Percentiles rank a stretch among this genome's conserved stretches.
These are phyloP conservation scores for Phymastichus coffea DNA, from an alignment of 1,140 invertebrate species.

Conservation along the genomic window DNA sequence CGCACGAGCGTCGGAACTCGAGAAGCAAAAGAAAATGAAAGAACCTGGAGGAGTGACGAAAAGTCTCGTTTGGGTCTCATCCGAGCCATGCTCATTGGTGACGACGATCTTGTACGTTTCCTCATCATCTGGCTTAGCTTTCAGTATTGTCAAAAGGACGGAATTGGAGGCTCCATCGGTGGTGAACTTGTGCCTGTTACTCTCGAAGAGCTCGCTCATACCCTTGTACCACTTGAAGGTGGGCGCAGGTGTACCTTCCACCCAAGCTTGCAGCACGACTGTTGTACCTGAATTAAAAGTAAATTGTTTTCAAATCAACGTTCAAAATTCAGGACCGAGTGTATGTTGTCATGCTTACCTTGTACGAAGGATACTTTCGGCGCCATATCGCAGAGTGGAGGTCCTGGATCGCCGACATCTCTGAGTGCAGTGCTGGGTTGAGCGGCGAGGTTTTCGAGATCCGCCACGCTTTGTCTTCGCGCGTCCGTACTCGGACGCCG, in stretches of 20 bases:
- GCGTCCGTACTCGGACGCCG: constrained; percentile 83
- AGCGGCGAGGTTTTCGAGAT: constrained; percentile 85
- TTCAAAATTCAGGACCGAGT: too few relatives aligned
- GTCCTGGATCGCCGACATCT: constrained; percentile 73
- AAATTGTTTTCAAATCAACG: too few relatives aligned
- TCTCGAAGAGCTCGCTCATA: constrained; percentile 84
- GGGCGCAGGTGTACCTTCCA: constrained; percentile 90
- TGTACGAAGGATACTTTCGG: too few relatives aligned
- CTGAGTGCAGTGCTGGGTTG: constrained; percentile 86
- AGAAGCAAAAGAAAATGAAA: too few relatives aligned
- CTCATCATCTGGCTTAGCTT: constrained; percentile 96
- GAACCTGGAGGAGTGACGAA: too few relatives aligned
- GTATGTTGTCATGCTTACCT: too few relatives aligned
- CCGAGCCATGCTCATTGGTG: constrained; percentile 90
- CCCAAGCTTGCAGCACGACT: too few relatives aligned
- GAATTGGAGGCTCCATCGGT: constrained; percentile 87
- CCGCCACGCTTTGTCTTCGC: constrained; percentile 81
- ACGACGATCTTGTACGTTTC: constrained; percentile 93
- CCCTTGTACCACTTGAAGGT: constrained; percentile 96
- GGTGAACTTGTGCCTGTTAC: constrained; percentile 87
- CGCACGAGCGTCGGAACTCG: constrained; percentile 63
- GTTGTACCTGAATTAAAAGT: too few relatives aligned
- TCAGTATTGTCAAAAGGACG: constrained; percentile 91
- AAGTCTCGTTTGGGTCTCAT: constrained; percentile 90
- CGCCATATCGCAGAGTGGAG: constrained; percentile 87